phyloP scores from a whole-genome alignment of 2,888 invertebrate genomes.

The Dynastes grantii region DNA sequence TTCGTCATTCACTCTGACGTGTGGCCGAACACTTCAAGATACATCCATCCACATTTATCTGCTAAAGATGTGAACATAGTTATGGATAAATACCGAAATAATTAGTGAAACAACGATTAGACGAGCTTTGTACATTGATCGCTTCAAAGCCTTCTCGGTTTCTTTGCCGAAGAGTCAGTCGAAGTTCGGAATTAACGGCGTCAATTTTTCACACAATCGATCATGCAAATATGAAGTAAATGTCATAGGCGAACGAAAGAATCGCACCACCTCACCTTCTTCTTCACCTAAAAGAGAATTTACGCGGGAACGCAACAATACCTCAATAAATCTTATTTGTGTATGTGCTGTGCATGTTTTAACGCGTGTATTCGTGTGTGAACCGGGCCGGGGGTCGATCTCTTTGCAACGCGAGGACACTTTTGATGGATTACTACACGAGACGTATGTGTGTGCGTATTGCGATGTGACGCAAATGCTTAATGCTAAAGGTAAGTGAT shows the following conservation, averaged over 20 bases:
- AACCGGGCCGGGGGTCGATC: slow-evolving; percentile 58
- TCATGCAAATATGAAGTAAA: slow-evolving; percentile 64
- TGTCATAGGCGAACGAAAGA: slow-evolving; percentile 59
- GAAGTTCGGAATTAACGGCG: slow-evolving; percentile 15
- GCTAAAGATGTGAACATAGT: background rate
- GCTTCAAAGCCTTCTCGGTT: background rate
- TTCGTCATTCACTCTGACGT: slow-evolving; percentile 65
- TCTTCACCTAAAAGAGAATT: slow-evolving; percentile 53
- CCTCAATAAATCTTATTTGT: slow-evolving; percentile 67
- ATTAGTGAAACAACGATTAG: slow-evolving; percentile 43
- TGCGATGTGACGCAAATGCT: slow-evolving; percentile 50
- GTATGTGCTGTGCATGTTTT: slow-evolving; percentile 65
- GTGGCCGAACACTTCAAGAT: slow-evolving; percentile 52
- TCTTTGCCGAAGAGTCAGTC: slow-evolving; percentile 20
- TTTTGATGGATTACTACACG: slow-evolving; percentile 65
- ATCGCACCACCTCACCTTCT: slow-evolving; percentile 37
- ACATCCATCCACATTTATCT: slow-evolving; percentile 36
- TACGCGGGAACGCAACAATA: slow-evolving; percentile 63
- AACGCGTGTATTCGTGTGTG: slow-evolving; percentile 61
- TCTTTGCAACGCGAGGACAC: slow-evolving; percentile 66
- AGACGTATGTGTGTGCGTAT: slow-evolving; percentile 57
- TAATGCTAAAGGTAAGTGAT: slow-evolving; percentile 53
- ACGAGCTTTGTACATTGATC: background rate
- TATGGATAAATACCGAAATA: slow-evolving; percentile 19
- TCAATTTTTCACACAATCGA: slow-evolving; percentile 65